These are phyloP conservation scores for Cataglyphis hispanica DNA, from an alignment of 1,140 invertebrate species.

Conservation along the genomic window DNA sequence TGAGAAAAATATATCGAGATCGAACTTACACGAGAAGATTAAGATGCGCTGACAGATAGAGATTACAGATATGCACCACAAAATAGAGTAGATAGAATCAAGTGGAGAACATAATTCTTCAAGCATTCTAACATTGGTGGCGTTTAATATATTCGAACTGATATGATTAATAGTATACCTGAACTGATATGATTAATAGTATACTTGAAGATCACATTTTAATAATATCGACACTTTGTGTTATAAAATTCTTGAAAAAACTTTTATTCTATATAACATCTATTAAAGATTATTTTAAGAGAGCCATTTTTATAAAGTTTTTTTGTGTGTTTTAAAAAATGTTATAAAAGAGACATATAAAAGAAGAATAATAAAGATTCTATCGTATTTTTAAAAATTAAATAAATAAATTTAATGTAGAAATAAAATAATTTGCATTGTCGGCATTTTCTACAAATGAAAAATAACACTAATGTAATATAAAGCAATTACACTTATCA, in stretches of 20 bases:
- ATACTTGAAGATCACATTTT: too few species aligned
- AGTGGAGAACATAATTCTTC: not conserved
- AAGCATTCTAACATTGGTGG: not conserved
- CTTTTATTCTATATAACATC: too few species aligned
- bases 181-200: not conserved
- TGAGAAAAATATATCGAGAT: constrained; percentile 32
- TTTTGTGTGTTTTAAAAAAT: not conserved
- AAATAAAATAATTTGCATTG: not conserved
- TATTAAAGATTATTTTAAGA: not conserved
- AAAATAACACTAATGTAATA: not conserved
- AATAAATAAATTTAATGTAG: not conserved
- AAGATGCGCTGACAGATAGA: not conserved
- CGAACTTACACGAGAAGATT: constrained; percentile 36
- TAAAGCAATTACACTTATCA: not conserved
- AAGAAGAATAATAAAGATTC: not conserved
- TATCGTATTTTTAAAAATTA: not conserved
- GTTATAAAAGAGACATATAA: not conserved
- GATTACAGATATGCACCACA: too few species aligned
- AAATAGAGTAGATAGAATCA: not conserved
- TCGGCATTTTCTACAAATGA: not conserved
- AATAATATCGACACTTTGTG: too few species aligned
- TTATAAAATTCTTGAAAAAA: too few species aligned
- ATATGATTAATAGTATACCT: not conserved
- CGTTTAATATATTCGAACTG: not conserved
- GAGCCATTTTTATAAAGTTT: not conserved